Percentiles rank a stretch among this genome's conserved stretches.
phyloP scores from a whole-genome alignment of 2,113 vertebrate genomes.

The Athene noctua region DNA sequence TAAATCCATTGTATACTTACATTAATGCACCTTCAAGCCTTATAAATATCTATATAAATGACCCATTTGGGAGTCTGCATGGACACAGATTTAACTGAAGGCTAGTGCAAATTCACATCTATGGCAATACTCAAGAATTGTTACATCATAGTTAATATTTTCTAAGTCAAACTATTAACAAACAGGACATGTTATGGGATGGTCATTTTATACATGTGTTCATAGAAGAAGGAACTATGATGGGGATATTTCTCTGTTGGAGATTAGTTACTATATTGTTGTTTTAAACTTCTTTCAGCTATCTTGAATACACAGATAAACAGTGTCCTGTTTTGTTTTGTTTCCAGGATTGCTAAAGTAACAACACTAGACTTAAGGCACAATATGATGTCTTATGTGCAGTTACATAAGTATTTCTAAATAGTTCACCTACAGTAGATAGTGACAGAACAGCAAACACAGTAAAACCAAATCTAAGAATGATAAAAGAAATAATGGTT shows the following conservation, averaged over 20 bases:
- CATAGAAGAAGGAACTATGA: background rate
- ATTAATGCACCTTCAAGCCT: accelerated
- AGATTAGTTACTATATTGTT: background rate
- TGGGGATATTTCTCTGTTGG: background rate
- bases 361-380: background rate
- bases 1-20: background rate
- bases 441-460: background rate
- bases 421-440: background rate
- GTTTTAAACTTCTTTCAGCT: background rate
- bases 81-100: background rate
- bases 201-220: accelerated
- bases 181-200: background rate
- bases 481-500: background rate
- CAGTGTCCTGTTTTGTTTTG: background rate
- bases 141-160: background rate
- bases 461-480: background rate
- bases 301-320: background rate
- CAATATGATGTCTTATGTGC: too few relatives aligned
- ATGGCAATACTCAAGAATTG: background rate
- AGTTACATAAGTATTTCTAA: background rate
- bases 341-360: background rate
- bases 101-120: background rate
- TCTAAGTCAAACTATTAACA: background rate
- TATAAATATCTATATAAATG: background rate
- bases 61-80: background rate